Conservation (phyloP, 2,888 invertebrate genomes). For the Cryptus armator region DNA sequence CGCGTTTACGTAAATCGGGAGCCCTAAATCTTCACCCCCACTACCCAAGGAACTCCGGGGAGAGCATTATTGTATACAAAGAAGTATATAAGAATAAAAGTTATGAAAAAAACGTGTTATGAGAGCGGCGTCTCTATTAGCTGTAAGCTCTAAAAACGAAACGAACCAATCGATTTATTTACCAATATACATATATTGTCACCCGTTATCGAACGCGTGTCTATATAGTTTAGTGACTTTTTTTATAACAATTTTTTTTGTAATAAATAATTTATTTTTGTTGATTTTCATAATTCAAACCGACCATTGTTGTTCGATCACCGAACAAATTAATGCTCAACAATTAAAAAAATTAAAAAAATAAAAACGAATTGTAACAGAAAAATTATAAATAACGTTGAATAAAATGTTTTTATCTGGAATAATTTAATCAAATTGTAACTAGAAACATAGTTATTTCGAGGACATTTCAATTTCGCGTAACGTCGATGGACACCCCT, state of each 20-base stretch:
- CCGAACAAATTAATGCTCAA: not conserved
- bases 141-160: conserved; percentile 40
- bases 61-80: conserved; percentile 63
- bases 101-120: conserved; percentile 65
- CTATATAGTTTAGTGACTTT: not conserved
- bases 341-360: not conserved
- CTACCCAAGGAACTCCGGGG: conserved; percentile 71
- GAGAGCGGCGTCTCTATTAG: conserved; percentile 67
- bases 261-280: not conserved
- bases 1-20: conserved; percentile 80
- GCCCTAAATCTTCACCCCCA: conserved; percentile 78
- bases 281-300: not conserved
- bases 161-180: not conserved
- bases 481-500: conserved; percentile 69
- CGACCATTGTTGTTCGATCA: not conserved
- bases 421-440: not conserved
- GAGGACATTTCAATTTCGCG: conserved; percentile 23
- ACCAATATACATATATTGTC: not conserved
- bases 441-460: not conserved
- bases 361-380: not conserved
- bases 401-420: not conserved
- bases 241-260: not conserved
- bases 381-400: not conserved
- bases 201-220: not conserved
- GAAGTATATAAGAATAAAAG: conserved; percentile 56